A percentile compares a stretch with the other conserved stretches of the same genome.
These are phyloP conservation scores for Ennomos quercinarius DNA, from an alignment of 2,888 invertebrate genomes.

Conservation along the genomic window DNA sequence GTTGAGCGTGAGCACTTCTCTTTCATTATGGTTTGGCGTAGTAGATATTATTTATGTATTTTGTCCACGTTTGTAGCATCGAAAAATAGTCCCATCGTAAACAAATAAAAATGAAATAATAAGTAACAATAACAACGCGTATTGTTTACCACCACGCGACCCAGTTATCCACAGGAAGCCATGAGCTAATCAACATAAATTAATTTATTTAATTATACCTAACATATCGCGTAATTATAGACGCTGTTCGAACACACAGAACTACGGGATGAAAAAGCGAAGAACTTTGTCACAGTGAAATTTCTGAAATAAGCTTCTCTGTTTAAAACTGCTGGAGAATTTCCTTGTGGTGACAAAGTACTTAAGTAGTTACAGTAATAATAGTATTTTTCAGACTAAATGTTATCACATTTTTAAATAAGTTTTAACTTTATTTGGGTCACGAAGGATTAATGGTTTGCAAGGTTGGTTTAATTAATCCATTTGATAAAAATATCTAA, in stretches of 20 bases:
- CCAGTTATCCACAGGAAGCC: slow-evolving; percentile 33
- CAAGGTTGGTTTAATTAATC: too few relatives aligned
- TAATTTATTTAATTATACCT: slow-evolving; percentile 32
- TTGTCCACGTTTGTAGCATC: too few relatives aligned
- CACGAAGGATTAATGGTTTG: too few relatives aligned
- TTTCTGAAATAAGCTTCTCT: background rate
- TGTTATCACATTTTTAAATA: too few relatives aligned
- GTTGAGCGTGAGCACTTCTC: too few relatives aligned
- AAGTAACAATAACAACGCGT: slow-evolving; percentile 16
- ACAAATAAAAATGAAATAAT: background rate
- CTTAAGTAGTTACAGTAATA: background rate
- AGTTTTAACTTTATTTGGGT: too few relatives aligned
- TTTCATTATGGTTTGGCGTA: too few relatives aligned
- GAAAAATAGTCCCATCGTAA: too few relatives aligned
- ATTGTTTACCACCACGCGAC: slow-evolving; percentile 29
- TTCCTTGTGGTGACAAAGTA: background rate
- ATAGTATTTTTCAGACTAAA: too few relatives aligned
- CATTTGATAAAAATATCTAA: too few relatives aligned
- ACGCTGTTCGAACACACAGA: slow-evolving; percentile 7
- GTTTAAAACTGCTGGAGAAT: background rate
- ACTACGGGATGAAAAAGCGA: background rate
- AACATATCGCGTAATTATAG: slow-evolving; percentile 21
- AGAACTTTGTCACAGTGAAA: slow-evolving; percentile 9
- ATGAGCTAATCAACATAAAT: slow-evolving; percentile 30
- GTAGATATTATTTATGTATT: too few relatives aligned